phyloP scores from a whole-genome alignment of 1,140 invertebrate genomes.

The Varroa destructor region DNA sequence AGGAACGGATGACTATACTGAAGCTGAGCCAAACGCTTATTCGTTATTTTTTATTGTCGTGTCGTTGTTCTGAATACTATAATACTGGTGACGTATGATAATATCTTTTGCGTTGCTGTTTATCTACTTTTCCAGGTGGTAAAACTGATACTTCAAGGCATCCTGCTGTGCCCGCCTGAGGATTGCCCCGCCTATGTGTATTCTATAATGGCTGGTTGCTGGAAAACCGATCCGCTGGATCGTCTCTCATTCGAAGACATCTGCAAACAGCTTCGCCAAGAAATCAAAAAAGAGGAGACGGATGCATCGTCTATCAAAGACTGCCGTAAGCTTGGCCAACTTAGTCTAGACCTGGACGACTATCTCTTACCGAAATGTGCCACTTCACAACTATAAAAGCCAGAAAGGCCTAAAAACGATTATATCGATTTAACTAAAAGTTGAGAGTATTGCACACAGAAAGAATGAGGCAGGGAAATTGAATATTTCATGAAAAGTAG shows the following conservation, averaged over 20 bases:
- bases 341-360: slow-evolving; percentile 21
- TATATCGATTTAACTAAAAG: too few species aligned
- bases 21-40: too few species aligned
- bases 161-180: slow-evolving; percentile 64
- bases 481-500: too few species aligned
- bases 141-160: slow-evolving; percentile 65
- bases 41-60: too few species aligned
- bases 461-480: too few species aligned
- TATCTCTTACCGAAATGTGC: slow-evolving; percentile 13
- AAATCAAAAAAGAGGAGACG: not conserved
- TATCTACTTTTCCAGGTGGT: slow-evolving; percentile 49
- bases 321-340: not conserved
- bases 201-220: slow-evolving; percentile 68
- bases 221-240: slow-evolving; percentile 66
- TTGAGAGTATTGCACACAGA: too few species aligned
- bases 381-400: slow-evolving; percentile 12
- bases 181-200: slow-evolving; percentile 62
- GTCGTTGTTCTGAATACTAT: too few species aligned
- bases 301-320: too few species aligned
- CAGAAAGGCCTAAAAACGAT: too few species aligned
- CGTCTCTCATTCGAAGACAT: slow-evolving; percentile 60
- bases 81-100: too few species aligned
- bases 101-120: too few species aligned
- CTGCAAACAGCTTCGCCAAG: slow-evolving; percentile 47
- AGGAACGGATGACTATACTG: too few species aligned